Evolutionary conservation across 2,888 invertebrate species (phyloP).

Genomic region (Clivina fossor): DNA sequence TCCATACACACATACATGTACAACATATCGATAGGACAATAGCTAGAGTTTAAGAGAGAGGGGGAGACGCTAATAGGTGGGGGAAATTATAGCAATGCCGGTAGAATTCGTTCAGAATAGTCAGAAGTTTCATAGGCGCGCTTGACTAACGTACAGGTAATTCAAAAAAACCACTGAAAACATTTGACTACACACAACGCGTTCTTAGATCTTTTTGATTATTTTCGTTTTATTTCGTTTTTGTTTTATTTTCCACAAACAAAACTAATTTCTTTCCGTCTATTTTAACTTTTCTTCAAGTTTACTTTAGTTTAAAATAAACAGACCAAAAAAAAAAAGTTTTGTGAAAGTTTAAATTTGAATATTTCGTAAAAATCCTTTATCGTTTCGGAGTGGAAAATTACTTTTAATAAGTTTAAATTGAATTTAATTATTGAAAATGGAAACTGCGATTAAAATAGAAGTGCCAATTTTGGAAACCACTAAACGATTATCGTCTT

Average conservation of each 20-base stretch:
- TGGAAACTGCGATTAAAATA: constrained; percentile 37
- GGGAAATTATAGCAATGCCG: neutral
- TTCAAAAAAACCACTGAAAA: no score
- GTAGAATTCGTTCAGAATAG: no score
- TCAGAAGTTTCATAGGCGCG: no score
- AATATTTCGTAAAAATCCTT: neutral
- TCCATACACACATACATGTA: no score
- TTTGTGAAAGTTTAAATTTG: neutral
- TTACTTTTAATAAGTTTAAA: neutral
- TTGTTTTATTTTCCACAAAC: no score
- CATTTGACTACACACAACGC: no score
- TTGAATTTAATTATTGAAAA: constrained; percentile 34
- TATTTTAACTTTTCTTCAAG: no score
- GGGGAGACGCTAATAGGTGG: neutral
- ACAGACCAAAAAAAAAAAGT: neutral
- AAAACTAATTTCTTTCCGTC: no score
- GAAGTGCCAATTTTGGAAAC: constrained; percentile 43
- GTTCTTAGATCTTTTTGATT: no score
- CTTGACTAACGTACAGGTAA: no score
- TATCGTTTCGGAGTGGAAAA: neutral
- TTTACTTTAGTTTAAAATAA: neutral
- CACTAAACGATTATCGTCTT: constrained; percentile 43
- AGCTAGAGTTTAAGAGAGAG: neutral
- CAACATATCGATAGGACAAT: no score
- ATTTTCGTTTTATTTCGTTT: no score